Base-by-base conservation (phyloP, 2,797 vertebrate species). In the Leuciscus waleckii region DNA sequence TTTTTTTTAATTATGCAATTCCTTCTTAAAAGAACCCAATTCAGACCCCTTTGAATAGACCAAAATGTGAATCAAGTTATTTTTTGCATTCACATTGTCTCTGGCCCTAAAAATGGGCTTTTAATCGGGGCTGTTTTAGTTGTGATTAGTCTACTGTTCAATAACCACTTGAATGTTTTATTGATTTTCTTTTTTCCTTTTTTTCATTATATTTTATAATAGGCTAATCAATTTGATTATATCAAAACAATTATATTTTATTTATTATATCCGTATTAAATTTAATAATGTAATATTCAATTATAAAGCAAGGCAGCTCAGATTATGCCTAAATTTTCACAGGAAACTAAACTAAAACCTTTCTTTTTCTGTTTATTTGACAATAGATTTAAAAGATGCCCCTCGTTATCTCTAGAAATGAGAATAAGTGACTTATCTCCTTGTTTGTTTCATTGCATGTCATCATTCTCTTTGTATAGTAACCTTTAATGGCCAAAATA, bases 371-470 rank as follows among this genome's bases (percentile, higher is more conserved):
- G 35, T 78, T 37, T 19, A 58, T 78, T 78, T 78, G 8, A 26
- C 37, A 41, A 7, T 63, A 43, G 76, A 16, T 61, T 63, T 7
- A 29, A 41, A 78, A 51, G 5, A 61, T 61, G 76, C 37, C 21
- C 54, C 37, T 61, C 2, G 5, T 63, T 63, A 78, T 41, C 14
- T 61, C 9, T 61, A 61, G 5, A 63, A 76, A 76, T 76, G 37
- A 78, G 74, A 58, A 41, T 6, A 41, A 78, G 76, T 26, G n/a
- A 41, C 37, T 61, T 78, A 19, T 41, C n/a, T 63, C 5, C 37
- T 77, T 14, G 11, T 78, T 58, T 78, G 56, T 78, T 78, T 78
- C 35, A 63, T 63, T 63, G 76, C 76, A 63, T 78, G 76, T 61
- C 76, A 63, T 63, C 56, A 78, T 78, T 78, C 75, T 61, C 54